Conservation (phyloP, 2,888 invertebrate genomes). For the Tinea trinotella region DNA sequence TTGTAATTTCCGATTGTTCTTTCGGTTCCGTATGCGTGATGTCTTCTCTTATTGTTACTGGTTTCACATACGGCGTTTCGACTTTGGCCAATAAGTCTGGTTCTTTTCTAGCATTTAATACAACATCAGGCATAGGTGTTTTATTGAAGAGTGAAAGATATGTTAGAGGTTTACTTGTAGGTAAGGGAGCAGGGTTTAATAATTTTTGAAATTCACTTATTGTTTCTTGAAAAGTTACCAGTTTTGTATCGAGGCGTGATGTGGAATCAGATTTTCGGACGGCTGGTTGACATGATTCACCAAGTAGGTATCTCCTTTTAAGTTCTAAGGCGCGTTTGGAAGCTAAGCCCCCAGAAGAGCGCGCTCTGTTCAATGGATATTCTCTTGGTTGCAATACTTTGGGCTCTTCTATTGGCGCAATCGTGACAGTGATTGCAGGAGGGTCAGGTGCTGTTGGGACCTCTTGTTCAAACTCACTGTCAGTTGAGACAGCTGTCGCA, state of each 20-base stretch:
- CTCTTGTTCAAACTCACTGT: conserved; percentile 92
- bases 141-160: conserved; percentile 31
- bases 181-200: conserved; percentile 80
- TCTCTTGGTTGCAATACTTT: conserved; percentile 81
- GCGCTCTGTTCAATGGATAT: conserved; percentile 84
- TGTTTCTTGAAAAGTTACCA: conserved; percentile 86
- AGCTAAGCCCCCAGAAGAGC: conserved; percentile 90
- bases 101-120: not conserved
- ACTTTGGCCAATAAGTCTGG: conserved; percentile 61
- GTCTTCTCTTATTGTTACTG: not conserved
- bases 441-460: conserved; percentile 78
- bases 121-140: conserved; percentile 15
- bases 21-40: conserved; percentile 38
- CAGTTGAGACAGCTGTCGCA: conserved; percentile 92
- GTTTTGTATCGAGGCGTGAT: conserved; percentile 86
- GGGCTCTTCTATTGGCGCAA: conserved; percentile 83
- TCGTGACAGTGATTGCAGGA: conserved; percentile 83
- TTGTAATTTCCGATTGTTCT: conserved; percentile 45
- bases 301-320: conserved; percentile 87
- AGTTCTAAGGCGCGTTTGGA: conserved; percentile 89
- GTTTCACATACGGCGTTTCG: not conserved
- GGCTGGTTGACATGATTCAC: conserved; percentile 77
- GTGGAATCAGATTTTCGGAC: conserved; percentile 88
- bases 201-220: conserved; percentile 92
- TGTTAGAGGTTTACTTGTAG: conserved; percentile 35